phyloP scores from a whole-genome alignment of 2,797 vertebrate genomes.

The Lepus townsendii region DNA sequence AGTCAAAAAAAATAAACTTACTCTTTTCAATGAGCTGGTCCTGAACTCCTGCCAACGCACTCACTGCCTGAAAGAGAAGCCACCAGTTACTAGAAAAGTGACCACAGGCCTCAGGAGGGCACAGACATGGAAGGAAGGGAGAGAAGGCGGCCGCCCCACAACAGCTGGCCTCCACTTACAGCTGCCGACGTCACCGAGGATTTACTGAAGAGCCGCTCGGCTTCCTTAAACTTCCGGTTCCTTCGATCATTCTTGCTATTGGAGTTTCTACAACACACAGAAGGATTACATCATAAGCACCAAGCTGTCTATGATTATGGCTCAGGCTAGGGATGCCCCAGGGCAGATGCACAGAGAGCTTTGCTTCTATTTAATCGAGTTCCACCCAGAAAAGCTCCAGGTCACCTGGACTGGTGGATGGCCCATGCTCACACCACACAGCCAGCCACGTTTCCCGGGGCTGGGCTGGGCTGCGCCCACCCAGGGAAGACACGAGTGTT shows the following conservation, averaged over 20 bases:
- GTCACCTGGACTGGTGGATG: neutral
- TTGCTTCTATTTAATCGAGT: neutral
- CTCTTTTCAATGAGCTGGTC: conserved; percentile 99
- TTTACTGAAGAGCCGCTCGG: conserved; percentile 98
- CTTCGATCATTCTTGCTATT: conserved; percentile 98
- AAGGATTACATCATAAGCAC: conserved; percentile 28
- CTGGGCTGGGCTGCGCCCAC: neutral
- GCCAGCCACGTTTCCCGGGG: neutral
- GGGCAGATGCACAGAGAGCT: neutral
- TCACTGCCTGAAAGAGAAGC: conserved; percentile 93
- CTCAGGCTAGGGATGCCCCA: neutral
- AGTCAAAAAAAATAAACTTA: conserved; percentile 88
- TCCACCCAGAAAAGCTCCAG: neutral
- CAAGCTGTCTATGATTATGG: neutral
- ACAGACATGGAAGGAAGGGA: neutral
- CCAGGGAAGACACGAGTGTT: neutral
- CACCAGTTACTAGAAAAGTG: conserved; percentile 64
- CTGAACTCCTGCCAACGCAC: conserved; percentile 96
- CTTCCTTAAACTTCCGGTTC: conserved; percentile 98
- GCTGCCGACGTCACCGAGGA: conserved; percentile 98
- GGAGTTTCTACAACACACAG: conserved; percentile 92
- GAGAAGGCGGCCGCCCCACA: neutral
- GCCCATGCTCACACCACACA: neutral
- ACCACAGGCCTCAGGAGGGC: conserved; percentile 26
- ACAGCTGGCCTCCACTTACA: conserved; percentile 89